Percentiles rank a stretch among this genome's conserved stretches.
These are phyloP conservation scores for Apteryx owenii DNA, from an alignment of 2,113 vertebrate species.

Conservation along the genomic window DNA sequence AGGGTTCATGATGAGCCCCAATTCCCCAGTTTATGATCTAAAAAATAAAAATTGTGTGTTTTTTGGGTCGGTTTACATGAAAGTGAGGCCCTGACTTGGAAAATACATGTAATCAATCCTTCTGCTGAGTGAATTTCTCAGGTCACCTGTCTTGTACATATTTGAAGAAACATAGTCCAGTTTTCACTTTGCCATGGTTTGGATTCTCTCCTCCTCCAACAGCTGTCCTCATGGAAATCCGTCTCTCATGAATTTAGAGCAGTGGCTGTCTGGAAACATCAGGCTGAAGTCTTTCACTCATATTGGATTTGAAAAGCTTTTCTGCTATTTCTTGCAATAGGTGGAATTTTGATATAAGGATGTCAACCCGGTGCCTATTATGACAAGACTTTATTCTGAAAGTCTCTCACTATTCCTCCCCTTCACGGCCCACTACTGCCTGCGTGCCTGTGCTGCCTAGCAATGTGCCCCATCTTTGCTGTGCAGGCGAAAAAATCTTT, in stretches of 20 bases:
- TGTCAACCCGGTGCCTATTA: background rate
- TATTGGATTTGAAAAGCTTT: background rate
- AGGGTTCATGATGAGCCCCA: background rate
- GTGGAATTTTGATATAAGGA: background rate
- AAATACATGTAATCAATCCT: background rate
- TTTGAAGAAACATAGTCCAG: background rate
- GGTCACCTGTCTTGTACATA: background rate
- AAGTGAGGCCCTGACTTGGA: background rate
- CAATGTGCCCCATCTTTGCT: slow-evolving; percentile 16
- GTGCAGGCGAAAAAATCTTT: background rate
- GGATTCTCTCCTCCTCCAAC: rapidly evolving
- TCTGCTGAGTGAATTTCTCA: background rate
- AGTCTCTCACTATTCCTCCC: background rate
- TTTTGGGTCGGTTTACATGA: background rate
- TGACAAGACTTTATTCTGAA: background rate
- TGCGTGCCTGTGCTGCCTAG: slow-evolving; percentile 23
- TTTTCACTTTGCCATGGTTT: background rate
- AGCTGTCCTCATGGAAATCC: background rate
- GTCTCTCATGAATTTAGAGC: background rate
- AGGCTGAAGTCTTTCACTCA: background rate
- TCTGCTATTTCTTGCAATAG: background rate
- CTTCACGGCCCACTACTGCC: background rate
- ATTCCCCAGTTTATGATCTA: background rate
- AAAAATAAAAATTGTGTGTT: background rate
- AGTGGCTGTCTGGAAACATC: background rate